Evolutionary conservation across 2,113 vertebrate genomes (phyloP).

Genomic region (Microcebus tavaratra): DNA sequence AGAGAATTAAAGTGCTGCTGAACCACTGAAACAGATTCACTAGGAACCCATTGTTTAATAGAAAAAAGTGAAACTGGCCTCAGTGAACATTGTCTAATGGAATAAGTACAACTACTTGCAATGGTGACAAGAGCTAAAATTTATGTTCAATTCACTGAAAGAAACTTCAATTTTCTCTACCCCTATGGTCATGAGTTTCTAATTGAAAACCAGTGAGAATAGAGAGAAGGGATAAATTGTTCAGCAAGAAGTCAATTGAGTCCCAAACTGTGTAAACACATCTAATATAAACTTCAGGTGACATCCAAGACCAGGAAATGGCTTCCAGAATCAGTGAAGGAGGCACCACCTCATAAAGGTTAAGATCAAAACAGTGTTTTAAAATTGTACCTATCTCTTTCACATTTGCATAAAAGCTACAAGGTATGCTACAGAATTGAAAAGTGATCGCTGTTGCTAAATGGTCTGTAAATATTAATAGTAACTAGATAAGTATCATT

Average conservation of each 20-base stretch:
- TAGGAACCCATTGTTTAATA: not conserved
- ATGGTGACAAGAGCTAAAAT: not conserved
- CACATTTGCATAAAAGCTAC: not conserved
- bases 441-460: constrained; percentile 48
- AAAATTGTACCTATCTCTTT: not conserved
- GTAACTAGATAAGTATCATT: constrained; percentile 52
- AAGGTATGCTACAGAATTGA: constrained; percentile 13
- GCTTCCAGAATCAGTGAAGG: not conserved
- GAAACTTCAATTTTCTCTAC: not conserved
- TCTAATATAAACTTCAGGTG: not conserved
- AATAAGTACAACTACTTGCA: not conserved
- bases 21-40: not conserved
- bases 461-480: constrained; percentile 51
- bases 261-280: constrained; percentile 3
- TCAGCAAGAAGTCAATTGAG: not conserved
- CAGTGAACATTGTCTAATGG: not conserved
- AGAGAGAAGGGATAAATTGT: not conserved
- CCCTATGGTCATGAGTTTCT: not conserved
- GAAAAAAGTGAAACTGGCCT: not conserved
- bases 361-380: constrained; percentile 25
- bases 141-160: not conserved
- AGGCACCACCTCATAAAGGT: not conserved
- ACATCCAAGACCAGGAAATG: not conserved
- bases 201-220: constrained; percentile 5
- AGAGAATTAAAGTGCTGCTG: not conserved